These are phyloP conservation scores for Holothuria glaberrima DNA, from an alignment of 35 echinoderm and acorn worm genomes.

Conservation along the genomic window DNA sequence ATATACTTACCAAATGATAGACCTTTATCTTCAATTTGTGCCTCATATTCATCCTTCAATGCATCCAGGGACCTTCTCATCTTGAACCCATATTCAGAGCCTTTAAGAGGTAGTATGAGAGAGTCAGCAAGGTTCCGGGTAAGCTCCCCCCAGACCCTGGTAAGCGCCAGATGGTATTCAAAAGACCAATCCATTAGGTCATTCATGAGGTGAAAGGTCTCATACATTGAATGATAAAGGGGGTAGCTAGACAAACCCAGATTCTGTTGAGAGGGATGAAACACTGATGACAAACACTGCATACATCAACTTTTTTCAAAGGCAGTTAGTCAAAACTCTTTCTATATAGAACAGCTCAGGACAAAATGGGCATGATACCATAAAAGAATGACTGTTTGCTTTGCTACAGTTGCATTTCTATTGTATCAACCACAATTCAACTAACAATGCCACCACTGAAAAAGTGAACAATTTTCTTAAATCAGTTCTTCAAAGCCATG, in stretches of 20 bases:
- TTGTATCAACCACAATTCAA: too few species aligned
- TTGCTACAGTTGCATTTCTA: too few species aligned
- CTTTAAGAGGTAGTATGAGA: slow-evolving; percentile 83
- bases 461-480: too few species aligned
- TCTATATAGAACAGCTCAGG: too few species aligned
- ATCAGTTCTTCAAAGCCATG: too few species aligned
- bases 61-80: slow-evolving; percentile 60
- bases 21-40: slow-evolving; percentile 57
- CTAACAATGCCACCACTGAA: too few species aligned
- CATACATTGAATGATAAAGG: slow-evolving; percentile 93
- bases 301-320: too few species aligned
- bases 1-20: slow-evolving; percentile 90
- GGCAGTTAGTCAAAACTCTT: too few species aligned
- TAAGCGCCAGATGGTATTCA: slow-evolving; percentile 73
- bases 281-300: too few species aligned
- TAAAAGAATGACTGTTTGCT: too few species aligned
- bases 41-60: slow-evolving; percentile 66
- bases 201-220: slow-evolving; percentile 84
- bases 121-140: slow-evolving; percentile 76
- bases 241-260: slow-evolving; percentile 69
- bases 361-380: too few species aligned
- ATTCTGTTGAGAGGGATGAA: slow-evolving; percentile 18
- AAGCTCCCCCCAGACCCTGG: slow-evolving; percentile 83
- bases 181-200: slow-evolving; percentile 81
- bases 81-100: slow-evolving; percentile 59